Evolutionary conservation across 2,113 vertebrate species (phyloP).

Genomic region (Calidris pygmaea): DNA sequence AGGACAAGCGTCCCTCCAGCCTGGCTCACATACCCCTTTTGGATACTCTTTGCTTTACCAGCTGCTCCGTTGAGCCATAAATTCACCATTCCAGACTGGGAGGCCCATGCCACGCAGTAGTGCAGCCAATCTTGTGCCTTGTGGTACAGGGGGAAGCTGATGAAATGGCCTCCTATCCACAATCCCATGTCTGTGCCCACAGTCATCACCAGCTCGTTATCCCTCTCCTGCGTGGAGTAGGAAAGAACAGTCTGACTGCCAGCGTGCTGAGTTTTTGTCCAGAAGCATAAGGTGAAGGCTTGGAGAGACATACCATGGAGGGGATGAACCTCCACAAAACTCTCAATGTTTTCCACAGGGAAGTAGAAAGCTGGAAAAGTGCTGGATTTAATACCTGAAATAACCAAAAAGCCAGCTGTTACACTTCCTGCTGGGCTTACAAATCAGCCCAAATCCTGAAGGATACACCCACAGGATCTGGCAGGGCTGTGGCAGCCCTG

Average conservation of each 20-base stretch:
- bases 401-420: background rate
- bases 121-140: conserved; percentile 73
- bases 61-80: conserved; percentile 79
- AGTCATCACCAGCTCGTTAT: conserved; percentile 78
- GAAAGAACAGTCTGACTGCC: conserved; percentile 75
- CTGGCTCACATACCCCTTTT: conserved; percentile 60
- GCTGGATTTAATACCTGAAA: conserved; percentile 1
- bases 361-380: conserved; percentile 80
- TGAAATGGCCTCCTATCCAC: conserved; percentile 76
- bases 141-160: conserved; percentile 74
- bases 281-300: conserved; percentile 81
- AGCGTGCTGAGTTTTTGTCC: conserved; percentile 13
- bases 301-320: conserved; percentile 66
- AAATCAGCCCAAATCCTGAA: background rate
- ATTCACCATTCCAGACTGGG: conserved; percentile 61
- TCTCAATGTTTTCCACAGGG: conserved; percentile 61
- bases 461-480: background rate
- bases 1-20: conserved; percentile 72
- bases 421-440: background rate
- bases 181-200: conserved; percentile 72
- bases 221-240: conserved; percentile 72
- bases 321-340: conserved; percentile 71
- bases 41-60: conserved; percentile 64
- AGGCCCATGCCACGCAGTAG: conserved; percentile 80
- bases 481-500: background rate